phyloP scores from a whole-genome alignment of 2,888 invertebrate species.

The Lasioglossum figueresi region DNA sequence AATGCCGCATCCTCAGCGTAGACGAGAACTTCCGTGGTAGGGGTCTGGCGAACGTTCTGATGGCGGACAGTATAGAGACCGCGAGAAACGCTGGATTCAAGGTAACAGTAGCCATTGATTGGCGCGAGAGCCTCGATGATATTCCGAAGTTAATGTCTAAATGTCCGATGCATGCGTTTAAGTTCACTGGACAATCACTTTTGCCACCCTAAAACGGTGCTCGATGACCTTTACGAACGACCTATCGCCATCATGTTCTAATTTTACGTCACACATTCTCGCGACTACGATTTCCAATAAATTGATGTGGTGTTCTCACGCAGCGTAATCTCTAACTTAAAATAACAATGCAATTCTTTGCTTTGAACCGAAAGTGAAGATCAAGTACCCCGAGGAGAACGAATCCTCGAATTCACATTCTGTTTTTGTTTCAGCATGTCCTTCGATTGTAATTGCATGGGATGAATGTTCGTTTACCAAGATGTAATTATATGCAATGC shows the following conservation, averaged over 20 bases:
- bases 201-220: background rate
- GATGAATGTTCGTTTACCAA: slow-evolving; percentile 73
- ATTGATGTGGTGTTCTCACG: background rate
- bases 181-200: slow-evolving; percentile 10
- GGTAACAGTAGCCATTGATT: slow-evolving; percentile 83
- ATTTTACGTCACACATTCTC: slow-evolving; percentile 21
- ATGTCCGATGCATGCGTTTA: slow-evolving; percentile 49
- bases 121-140: background rate
- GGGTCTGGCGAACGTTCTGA: slow-evolving; percentile 90
- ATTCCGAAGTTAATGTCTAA: slow-evolving; percentile 19
- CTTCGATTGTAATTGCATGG: slow-evolving; percentile 77
- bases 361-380: background rate
- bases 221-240: slow-evolving; percentile 17
- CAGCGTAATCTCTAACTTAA: background rate
- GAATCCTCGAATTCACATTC: slow-evolving; percentile 35
- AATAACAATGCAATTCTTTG: background rate
- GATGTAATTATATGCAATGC: slow-evolving; percentile 64
- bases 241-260: slow-evolving; percentile 14
- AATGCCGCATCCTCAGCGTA: slow-evolving; percentile 92
- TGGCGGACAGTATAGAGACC: slow-evolving; percentile 88
- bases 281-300: slow-evolving; percentile 16
- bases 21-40: slow-evolving; percentile 89
- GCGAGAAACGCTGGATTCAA: slow-evolving; percentile 89
- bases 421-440: slow-evolving; percentile 79
- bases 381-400: background rate